Evolutionary conservation across 2,113 vertebrate genomes (phyloP).

Genomic region (Odocoileus virginianus): DNA sequence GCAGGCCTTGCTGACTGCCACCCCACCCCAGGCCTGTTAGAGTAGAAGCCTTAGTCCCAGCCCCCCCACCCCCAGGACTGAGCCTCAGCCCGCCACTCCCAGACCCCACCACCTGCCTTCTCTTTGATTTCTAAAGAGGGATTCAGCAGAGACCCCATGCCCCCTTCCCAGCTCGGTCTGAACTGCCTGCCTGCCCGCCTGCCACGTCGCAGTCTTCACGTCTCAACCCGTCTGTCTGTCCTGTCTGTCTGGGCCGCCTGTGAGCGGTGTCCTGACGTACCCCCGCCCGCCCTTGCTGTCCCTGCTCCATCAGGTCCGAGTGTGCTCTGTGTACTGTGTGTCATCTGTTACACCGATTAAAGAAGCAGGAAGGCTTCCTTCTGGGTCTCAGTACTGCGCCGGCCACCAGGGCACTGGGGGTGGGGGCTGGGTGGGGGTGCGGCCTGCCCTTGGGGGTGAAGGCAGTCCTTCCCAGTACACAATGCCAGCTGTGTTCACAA

Average conservation of each 20-base stretch:
- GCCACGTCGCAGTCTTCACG: neutral
- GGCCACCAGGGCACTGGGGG: neutral
- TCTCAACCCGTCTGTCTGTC: slow-evolving; percentile 26
- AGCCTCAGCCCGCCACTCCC: slow-evolving; percentile 72
- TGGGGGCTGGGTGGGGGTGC: rapidly evolving
- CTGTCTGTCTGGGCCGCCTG: slow-evolving; percentile 52
- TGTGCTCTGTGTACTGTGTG: slow-evolving; percentile 85
- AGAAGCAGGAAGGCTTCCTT: slow-evolving; percentile 86
- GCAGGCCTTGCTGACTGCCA: slow-evolving; percentile 55
- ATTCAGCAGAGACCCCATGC: slow-evolving; percentile 57
- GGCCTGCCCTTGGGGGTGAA: rapidly evolving
- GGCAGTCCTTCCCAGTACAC: neutral
- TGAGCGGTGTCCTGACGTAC: slow-evolving; percentile 67
- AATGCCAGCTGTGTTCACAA: rapidly evolving
- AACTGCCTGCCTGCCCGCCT: neutral
- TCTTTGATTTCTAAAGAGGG: slow-evolving; percentile 76
- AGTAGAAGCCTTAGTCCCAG: slow-evolving; percentile 80
- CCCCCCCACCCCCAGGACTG: slow-evolving; percentile 63
- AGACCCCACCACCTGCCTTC: slow-evolving; percentile 66
- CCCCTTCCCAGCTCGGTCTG: neutral
- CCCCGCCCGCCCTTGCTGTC: slow-evolving; percentile 75
- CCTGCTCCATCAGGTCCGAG: slow-evolving; percentile 79
- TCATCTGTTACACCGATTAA: slow-evolving; percentile 90
- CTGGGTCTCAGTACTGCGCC: slow-evolving; percentile 74
- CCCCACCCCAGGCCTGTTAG: slow-evolving; percentile 49